phyloP scores from a whole-genome alignment of 2,113 vertebrate species.

The Herpailurus yagouaroundi region DNA sequence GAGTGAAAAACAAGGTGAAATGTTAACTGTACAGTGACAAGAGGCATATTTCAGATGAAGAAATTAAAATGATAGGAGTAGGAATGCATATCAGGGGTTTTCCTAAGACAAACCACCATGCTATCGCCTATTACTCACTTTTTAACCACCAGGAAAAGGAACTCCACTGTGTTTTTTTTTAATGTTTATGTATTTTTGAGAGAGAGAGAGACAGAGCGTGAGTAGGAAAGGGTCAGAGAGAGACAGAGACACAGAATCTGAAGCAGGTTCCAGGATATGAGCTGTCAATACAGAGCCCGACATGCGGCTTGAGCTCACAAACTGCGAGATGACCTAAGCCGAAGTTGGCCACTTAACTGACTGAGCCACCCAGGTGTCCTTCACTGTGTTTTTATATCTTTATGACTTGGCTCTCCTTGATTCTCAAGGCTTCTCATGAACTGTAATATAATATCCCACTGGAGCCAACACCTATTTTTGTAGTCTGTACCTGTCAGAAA shows the following conservation, averaged over 20 bases:
- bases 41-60: background rate
- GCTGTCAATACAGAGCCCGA: too few species aligned
- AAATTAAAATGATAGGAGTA: background rate
- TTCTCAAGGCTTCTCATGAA: background rate
- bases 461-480: background rate
- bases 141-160: background rate
- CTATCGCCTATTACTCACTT: background rate
- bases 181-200: too few species aligned
- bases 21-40: background rate
- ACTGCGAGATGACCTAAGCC: too few species aligned
- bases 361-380: background rate
- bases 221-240: too few species aligned
- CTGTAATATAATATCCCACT: background rate
- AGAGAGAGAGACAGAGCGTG: too few species aligned
- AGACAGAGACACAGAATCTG: too few species aligned
- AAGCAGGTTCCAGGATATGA: too few species aligned
- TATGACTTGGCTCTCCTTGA: background rate
- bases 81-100: background rate
- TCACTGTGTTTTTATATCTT: background rate
- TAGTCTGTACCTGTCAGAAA: background rate
- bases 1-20: background rate
- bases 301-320: too few species aligned
- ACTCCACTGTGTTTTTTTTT: background rate
- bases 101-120: background rate
- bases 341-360: too few species aligned